Conservation (phyloP, 2,888 invertebrate species). For the Rhamphomyia laevipes region DNA sequence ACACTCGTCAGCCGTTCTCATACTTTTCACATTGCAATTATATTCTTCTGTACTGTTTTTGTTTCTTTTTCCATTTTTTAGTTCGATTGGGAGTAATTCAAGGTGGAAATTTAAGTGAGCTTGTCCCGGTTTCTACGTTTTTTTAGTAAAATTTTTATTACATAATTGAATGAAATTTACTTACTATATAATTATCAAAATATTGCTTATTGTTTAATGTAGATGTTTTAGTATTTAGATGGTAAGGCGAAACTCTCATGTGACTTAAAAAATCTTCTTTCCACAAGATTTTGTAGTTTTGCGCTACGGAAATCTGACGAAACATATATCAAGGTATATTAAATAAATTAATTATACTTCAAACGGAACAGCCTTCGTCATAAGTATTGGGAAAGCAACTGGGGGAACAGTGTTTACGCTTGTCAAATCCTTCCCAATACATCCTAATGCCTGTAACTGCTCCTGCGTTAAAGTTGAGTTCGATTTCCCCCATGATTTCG, state of each 20-base stretch:
- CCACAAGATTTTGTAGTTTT: conserved; percentile 57
- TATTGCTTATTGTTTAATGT: conserved; percentile 18
- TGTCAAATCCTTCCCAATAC: conserved; percentile 41
- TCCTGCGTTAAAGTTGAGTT: conserved; percentile 29
- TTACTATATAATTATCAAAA: conserved; percentile 23
- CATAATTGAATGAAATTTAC: background rate
- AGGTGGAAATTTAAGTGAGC: conserved; percentile 37
- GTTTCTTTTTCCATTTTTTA: conserved; percentile 21
- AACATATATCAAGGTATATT: background rate
- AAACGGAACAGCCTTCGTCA: conserved; percentile 43
- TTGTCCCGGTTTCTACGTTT: conserved; percentile 17
- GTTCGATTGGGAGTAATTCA: conserved; percentile 50
- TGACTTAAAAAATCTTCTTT: conserved; percentile 62
- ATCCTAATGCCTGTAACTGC: conserved; percentile 31
- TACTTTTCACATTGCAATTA: conserved; percentile 21
- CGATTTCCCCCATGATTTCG: too few relatives aligned
- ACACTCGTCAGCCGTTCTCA: conserved; percentile 28
- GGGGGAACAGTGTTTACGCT: conserved; percentile 44
- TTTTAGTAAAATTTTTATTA: too few relatives aligned
- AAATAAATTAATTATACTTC: conserved; percentile 18
- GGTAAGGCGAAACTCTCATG: conserved; percentile 52
- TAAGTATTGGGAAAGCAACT: conserved; percentile 48
- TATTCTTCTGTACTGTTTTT: conserved; percentile 8
- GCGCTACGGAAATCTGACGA: conserved; percentile 41
- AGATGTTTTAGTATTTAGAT: conserved; percentile 20